Base-by-base conservation (phyloP, 2,113 vertebrate genomes). In the Melierax canorus region DNA sequence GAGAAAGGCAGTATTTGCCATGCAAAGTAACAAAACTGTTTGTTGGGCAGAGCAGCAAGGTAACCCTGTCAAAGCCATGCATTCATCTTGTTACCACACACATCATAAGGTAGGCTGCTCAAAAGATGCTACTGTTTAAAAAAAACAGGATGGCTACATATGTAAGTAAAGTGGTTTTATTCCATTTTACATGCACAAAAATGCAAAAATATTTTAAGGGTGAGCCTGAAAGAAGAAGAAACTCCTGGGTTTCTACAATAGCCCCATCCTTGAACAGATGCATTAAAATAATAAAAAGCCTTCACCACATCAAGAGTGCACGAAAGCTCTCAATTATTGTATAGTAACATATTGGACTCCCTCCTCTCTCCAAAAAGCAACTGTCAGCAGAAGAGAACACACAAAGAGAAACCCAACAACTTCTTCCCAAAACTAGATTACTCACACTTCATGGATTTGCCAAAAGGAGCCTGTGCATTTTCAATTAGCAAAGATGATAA, bases 401-500 rank as follows among this genome's bases (percentile, higher is more conserved):
- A 3, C 3, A 1, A 77, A 75, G 22, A 43, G 26, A 90, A 95
- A 83, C 7, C 22, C 12, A 71, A 59, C 43, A 83, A 55, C 19
- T 46, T 94, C 29, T 79, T 83, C 34, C 11, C 46, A 41, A 88
- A 78, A 46, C 36, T 51, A 38, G 34, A 81, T 94, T 89, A 53
- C 11, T 88, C 46, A 73, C 15, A 86, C 15, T 66, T 94, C 14
- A 32, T 60, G 43, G 23, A 79, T 73, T 80, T 92, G 16, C 41
- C 72, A 88, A 66, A 91, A 90, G 6, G 13, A 95, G 21, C 7
- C 43, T 64, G 46, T 15, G n/a, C 36, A 71, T 87, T 97, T 92
- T 94, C 84, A 92, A 27, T 94, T 67, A 97, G 43, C 64, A 69
- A 80, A 73, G 19, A 92, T 87, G 45, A 9, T 81, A 73, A 90